Base-by-base conservation (phyloP, 1,140 invertebrate species). In the Drosophila gunungcola region DNA sequence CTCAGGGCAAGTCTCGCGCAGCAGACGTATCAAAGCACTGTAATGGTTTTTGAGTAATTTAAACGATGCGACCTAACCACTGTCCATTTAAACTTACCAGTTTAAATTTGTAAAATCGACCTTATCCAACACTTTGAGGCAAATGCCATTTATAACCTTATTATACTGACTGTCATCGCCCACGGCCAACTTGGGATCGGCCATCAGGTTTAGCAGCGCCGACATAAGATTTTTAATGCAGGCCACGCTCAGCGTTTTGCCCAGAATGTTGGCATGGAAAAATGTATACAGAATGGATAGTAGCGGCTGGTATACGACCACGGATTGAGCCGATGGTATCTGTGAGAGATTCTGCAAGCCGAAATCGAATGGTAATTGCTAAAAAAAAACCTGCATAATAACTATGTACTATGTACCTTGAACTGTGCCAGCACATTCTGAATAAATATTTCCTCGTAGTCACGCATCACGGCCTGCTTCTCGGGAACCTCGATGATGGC, bases 211-310 rank as follows among this genome's bases (percentile, higher is more conserved):
- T 3, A 92, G 54, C 46, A 92, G 49, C 3, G 91, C 58, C 4
- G 91, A 85, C 90, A 92, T 92, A 34, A 92, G 86, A 76, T 92
- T 91, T 70, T 92, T 92, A 29, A 92, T 82, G 34, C 78, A 89
- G 45, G 80, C 72, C 39, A 91, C 75, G 51, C 90, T 91, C 29
- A 92, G 61, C 34, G 91, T 91, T 74, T 86, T 92, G 21, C 92
- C 92, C 54, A 92, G 62, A 29, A 97, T 97, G 93, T 97, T 98
- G 58, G 96, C 96, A 93, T 96, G 93, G 53, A 98, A 95, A 92
- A 99, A 99, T 39, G 96, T 93, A 80, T 98, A 97, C 48, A 97
- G 94, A 91, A 98, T 97, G 27, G 96, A 94, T 13, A 98, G 92
- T 72, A 98, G 95, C 4, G 94, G 94, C 91, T 98, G 97, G 64